A percentile compares a stretch with the other conserved stretches of the same genome.
Conservation (phyloP, 2,888 invertebrate species). For the Blastobasis lacticolella region DNA sequence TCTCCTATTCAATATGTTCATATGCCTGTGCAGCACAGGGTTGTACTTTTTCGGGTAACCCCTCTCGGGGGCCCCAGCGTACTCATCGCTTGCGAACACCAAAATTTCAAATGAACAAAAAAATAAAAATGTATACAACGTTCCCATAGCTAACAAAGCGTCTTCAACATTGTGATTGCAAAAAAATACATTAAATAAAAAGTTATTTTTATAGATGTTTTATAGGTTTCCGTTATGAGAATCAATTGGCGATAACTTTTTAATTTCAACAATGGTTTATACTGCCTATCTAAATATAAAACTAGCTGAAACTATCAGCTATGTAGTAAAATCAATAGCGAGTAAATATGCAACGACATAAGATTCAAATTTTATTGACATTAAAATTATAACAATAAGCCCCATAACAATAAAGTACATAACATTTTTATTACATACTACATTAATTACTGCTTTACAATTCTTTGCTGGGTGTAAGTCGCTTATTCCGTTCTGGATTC, state of each 20-base stretch:
- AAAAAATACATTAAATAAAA: neutral
- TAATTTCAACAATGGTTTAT: constrained; percentile 7
- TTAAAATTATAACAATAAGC: too few species aligned
- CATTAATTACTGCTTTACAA: too few species aligned
- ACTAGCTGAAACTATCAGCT: too few species aligned
- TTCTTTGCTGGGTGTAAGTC: too few species aligned
- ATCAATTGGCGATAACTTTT: constrained; percentile 29
- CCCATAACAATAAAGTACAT: too few species aligned
- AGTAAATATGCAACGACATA: too few species aligned
- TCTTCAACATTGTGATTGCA: neutral
- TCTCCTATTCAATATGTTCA: constrained; percentile 34
- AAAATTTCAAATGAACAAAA: constrained; percentile 18
- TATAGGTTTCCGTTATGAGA: constrained; percentile 19
- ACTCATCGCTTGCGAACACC: constrained; percentile 13
- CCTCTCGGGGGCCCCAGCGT: constrained; percentile 5
- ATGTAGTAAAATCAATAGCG: too few species aligned
- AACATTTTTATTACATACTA: too few species aligned
- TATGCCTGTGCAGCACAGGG: constrained; percentile 19
- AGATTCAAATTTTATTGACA: too few species aligned
- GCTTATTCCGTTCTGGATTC: too few species aligned
- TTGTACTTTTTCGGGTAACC: constrained; percentile 31
- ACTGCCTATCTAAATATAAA: too few species aligned
- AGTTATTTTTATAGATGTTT: constrained; percentile 18
- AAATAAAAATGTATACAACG: constrained; percentile 22
- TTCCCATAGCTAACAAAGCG: constrained; percentile 26